phyloP scores from a whole-genome alignment of 2,888 invertebrate species.

The Pristionchus entomophagus region DNA sequence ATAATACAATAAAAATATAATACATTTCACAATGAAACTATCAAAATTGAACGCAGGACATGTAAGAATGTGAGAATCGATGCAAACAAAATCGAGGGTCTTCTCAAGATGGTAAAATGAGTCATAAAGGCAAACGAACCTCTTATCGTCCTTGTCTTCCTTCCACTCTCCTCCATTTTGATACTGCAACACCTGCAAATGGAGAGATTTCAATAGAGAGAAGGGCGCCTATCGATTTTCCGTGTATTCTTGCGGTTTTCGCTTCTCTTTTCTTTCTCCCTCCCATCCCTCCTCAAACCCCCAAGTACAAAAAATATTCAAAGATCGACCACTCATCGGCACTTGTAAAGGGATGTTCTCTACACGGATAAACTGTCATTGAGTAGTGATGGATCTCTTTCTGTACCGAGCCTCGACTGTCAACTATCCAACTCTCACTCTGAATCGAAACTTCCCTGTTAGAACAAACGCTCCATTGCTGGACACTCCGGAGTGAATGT shows the following conservation, averaged over 20 bases:
- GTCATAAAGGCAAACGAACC: background rate
- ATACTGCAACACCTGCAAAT: background rate
- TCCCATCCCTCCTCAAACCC: background rate
- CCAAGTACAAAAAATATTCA: background rate
- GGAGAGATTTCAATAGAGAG: background rate
- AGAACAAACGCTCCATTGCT: too few species aligned
- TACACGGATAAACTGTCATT: background rate
- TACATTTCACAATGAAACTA: too few species aligned
- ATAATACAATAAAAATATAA: too few species aligned
- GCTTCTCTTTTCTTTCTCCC: background rate
- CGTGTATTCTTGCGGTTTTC: slow-evolving; percentile 32
- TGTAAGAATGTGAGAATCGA: too few species aligned
- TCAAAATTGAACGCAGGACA: too few species aligned
- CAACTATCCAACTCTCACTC: background rate
- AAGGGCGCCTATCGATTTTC: slow-evolving; percentile 6
- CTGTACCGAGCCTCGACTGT: background rate
- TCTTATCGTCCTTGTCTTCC: slow-evolving; percentile 58
- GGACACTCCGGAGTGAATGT: too few species aligned
- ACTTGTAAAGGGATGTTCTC: background rate
- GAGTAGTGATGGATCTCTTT: background rate
- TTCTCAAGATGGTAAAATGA: background rate
- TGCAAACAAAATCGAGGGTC: too few species aligned
- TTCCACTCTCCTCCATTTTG: slow-evolving; percentile 55
- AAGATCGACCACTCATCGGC: slow-evolving; percentile 2
- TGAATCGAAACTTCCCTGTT: too few species aligned